Evolutionary conservation across 2,888 invertebrate species (phyloP).

Genomic region (Encarsia formosa): DNA sequence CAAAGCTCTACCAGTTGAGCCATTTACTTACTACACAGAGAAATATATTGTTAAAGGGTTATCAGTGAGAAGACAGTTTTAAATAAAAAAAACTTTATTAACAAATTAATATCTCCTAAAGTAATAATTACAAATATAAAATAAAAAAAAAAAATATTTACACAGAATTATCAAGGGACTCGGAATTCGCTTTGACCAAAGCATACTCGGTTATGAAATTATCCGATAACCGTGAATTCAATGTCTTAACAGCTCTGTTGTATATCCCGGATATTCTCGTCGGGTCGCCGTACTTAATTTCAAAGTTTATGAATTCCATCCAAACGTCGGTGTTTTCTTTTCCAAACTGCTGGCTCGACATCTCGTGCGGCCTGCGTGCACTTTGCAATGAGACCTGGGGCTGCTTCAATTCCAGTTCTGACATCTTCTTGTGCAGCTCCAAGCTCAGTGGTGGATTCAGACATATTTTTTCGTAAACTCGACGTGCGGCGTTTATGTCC

Average conservation of each 20-base stretch:
- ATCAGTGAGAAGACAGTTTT: too few species aligned
- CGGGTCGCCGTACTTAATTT: conserved; percentile 60
- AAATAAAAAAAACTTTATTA: too few species aligned
- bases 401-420: conserved; percentile 51
- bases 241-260: conserved; percentile 60
- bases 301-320: conserved; percentile 70
- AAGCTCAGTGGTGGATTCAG: conserved; percentile 59
- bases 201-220: conserved; percentile 57
- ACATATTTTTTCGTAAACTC: conserved; percentile 60
- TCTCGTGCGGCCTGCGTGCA: conserved; percentile 57
- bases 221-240: conserved; percentile 56
- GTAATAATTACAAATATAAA: background rate
- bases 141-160: conserved; percentile 10
- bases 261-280: conserved; percentile 58
- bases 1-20: too few species aligned
- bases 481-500: conserved; percentile 59
- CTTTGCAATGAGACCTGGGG: conserved; percentile 42
- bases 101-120: too few species aligned
- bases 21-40: too few species aligned
- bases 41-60: too few species aligned
- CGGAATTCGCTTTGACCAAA: conserved; percentile 53
- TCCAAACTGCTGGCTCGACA: conserved; percentile 65
- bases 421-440: conserved; percentile 62
- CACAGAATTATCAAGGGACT: conserved; percentile 11
- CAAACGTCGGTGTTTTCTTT: conserved; percentile 63